Evolutionary conservation across 1,140 invertebrate species (phyloP), one percentile per base, ranked within the genome.

Genomic region (Nebria ingens): DNA sequence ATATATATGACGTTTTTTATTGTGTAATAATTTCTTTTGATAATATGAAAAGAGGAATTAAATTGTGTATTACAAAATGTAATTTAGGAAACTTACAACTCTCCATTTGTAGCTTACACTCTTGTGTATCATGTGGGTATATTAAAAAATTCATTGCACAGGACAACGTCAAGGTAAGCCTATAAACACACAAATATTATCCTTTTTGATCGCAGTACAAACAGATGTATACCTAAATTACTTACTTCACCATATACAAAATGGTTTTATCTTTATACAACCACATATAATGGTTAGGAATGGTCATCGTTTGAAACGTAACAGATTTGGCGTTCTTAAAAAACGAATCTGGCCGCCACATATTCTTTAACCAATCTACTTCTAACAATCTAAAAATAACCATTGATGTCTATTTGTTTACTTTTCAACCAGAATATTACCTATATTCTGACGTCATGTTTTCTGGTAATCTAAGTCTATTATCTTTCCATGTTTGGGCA

Each of bases 81-180:
- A 12, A 19, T n/a, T n/a, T 52, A 22, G 9, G 29, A 29, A 56
- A 85, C 89, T 90, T 73, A 92, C 89, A 69, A 68, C 89, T 92
- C 69, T 93, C 89, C 87, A 93, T 93, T 73, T 92, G 89, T 42
- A 92, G 72, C 71, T 90, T 91, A 68, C 90, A 93, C 69, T 91
- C 89, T 72, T 93, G 90, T 0, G 89, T 91, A 65, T 93, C 90
- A 63, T 93, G 90, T 0, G 89, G 90, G 68, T 93, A 93, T 54
- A 91, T 89, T 63, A 89, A 81, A 72, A 92, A 93, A 69, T 92
- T 92, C 89, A 93, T 93, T 3, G 88, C 87, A 64, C 90, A 93
- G 2, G 89, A 92, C 11, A 93, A 69, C 60, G 81, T 85, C 21
- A 93, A 66, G 0, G 89, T 93, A 55, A 93, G 71, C 61, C 82